Evolutionary conservation across 2,888 invertebrate genomes (phyloP).

Genomic region (Chorisops tibialis): DNA sequence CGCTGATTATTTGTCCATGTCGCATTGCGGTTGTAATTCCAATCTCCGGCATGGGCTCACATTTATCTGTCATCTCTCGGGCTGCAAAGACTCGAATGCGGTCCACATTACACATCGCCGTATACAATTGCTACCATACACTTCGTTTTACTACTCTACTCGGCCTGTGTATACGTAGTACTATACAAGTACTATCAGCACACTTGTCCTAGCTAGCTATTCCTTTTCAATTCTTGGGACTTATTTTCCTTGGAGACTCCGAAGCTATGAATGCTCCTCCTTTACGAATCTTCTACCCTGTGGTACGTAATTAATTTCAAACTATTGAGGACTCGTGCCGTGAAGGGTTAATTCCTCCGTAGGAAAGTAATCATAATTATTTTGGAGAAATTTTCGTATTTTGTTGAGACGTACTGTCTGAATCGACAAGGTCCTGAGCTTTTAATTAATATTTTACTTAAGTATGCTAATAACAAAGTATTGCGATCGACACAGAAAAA

Average conservation of each 20-base stretch:
- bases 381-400: too few species aligned
- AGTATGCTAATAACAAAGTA: too few species aligned
- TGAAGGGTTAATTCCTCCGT: neutral
- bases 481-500: too few species aligned
- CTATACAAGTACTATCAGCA: neutral
- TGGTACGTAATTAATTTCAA: constrained; percentile 10
- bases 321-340: constrained; percentile 1
- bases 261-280: neutral
- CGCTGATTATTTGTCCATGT: constrained; percentile 27
- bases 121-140: neutral
- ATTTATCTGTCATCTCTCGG: constrained; percentile 22
- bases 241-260: neutral
- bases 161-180: neutral
- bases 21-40: constrained; percentile 29
- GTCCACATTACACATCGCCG: neutral
- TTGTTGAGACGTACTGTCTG: too few species aligned
- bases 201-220: neutral
- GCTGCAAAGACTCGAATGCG: constrained; percentile 10
- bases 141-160: neutral
- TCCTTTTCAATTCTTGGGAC: neutral
- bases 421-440: too few species aligned
- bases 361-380: neutral
- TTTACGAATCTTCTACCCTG: neutral
- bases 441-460: too few species aligned
- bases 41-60: constrained; percentile 14